Base-by-base conservation (phyloP, 2,888 invertebrate genomes). In the Boloria selene region DNA sequence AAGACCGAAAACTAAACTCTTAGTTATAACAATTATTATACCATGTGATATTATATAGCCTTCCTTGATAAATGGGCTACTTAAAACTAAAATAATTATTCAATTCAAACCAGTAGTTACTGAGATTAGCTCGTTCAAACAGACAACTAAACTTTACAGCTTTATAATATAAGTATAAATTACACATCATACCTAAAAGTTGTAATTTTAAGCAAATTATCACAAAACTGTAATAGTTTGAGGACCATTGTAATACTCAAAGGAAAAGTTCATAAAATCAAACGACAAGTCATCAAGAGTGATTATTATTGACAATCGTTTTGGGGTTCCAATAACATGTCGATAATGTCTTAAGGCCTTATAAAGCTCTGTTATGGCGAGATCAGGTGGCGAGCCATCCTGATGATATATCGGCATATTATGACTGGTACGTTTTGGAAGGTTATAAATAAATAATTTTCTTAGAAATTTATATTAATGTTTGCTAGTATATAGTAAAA, bases 301-400 rank as follows among this genome's bases (percentile, higher is more conserved):
- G 50, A 56, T 63, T 56, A 63, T 55, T 63, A 63, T 63, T 56
- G 63, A 63, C 38, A 54, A 63, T 63, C 49, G 50, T 47, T 63
- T 51, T 56, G 50, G 17, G 56, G 22, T 44, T 54, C 18, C 54
- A 54, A 47, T 56, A 56, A 56, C 45, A 45, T 18, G 14, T n/a
- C 13, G 56, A 22, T 56, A 56, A 56, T 56, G 56, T 45, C 56
- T 45, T 16, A 26, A 45, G 56, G 45, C 22, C 56, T 56, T 56
- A 45, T 56, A 56, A 56, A 56, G 45, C 56, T 16, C n/a, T 14
- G 22, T 56, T 13, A 56, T 45, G 56, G 45, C 56, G 45, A 16
- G 22, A 56, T 45, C 56, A 56, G 45, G 56, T 56, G 56, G 45
- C 56, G 45, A 16, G 10, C 22, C 13, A 10, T 0, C 10, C 10